Evolutionary conservation across 2,113 vertebrate species (phyloP).

Genomic region (Etheostoma spectabile): DNA sequence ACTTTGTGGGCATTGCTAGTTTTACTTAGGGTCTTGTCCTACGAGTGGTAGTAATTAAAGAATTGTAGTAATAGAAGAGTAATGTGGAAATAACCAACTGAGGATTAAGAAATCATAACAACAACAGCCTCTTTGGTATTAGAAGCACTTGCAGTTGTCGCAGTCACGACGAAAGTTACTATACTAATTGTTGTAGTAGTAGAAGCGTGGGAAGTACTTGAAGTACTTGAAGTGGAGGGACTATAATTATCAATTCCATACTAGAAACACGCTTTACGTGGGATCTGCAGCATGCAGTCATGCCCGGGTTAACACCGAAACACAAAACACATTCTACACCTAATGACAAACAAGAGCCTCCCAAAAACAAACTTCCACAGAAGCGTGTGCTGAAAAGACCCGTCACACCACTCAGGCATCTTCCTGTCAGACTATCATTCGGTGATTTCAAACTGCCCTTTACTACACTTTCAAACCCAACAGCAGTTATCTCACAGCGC

Average conservation of each 20-base stretch:
- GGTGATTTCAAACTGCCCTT: not conserved
- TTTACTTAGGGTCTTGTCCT: not conserved
- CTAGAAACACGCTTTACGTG: not conserved
- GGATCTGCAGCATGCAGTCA: not conserved
- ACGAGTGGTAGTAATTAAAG: too few relatives aligned
- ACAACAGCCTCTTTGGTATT: not conserved
- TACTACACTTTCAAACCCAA: not conserved
- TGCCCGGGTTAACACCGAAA: not conserved
- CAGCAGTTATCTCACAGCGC: too few relatives aligned
- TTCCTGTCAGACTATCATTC: not conserved
- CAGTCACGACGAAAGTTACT: too few relatives aligned
- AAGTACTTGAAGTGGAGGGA: not conserved
- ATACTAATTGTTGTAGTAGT: not conserved
- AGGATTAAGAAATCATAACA: not conserved
- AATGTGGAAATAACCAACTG: not conserved
- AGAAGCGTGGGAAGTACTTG: not conserved
- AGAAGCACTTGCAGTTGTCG: not conserved
- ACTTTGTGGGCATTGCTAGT: not conserved
- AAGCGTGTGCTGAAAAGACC: not conserved
- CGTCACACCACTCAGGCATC: not conserved
- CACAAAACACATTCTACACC: not conserved
- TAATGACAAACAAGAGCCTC: not conserved
- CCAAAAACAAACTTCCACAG: not conserved
- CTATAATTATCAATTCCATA: not conserved
- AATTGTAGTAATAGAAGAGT: not conserved